Evolutionary conservation across 1,140 invertebrate species (phyloP).

Genomic region (Pogonomyrmex californicus): DNA sequence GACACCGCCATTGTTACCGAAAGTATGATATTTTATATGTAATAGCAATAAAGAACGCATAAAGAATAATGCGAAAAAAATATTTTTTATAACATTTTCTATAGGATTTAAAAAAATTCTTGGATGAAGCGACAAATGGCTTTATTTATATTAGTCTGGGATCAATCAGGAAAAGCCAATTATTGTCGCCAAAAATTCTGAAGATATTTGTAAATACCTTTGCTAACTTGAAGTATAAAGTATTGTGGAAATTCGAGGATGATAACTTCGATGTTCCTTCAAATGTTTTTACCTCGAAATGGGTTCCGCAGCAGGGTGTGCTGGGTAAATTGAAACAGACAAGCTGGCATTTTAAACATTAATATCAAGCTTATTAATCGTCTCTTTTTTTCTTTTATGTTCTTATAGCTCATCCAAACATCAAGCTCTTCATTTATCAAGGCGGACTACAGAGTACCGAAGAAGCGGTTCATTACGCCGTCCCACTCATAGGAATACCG

Average conservation of each 20-base stretch:
- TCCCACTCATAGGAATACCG: constrained; percentile 86
- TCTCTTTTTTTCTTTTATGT: constrained; percentile 53
- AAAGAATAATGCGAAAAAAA: background rate
- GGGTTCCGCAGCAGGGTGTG: constrained; percentile 83
- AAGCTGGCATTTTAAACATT: constrained; percentile 35
- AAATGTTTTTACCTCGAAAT: constrained; percentile 82
- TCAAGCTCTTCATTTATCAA: constrained; percentile 87
- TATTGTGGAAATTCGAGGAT: constrained; percentile 80
- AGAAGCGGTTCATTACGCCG: constrained; percentile 84
- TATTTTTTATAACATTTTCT: background rate
- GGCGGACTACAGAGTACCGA: constrained; percentile 86
- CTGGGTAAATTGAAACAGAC: constrained; percentile 71
- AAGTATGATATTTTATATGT: constrained; percentile 65
- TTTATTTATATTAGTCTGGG: constrained; percentile 89
- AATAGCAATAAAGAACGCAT: background rate
- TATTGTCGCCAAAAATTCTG: constrained; percentile 74
- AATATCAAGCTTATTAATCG: constrained; percentile 36
- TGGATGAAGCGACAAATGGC: constrained; percentile 86
- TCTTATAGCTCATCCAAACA: constrained; percentile 81
- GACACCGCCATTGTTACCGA: constrained; percentile 66
- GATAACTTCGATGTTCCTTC: constrained; percentile 18
- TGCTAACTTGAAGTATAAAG: constrained; percentile 75
- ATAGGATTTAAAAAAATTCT: constrained; percentile 84
- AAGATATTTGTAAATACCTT: constrained; percentile 87
- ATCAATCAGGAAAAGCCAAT: constrained; percentile 81